Evolutionary conservation across 2,797 vertebrate genomes (phyloP).

Genomic region (Nannoperca australis): DNA sequence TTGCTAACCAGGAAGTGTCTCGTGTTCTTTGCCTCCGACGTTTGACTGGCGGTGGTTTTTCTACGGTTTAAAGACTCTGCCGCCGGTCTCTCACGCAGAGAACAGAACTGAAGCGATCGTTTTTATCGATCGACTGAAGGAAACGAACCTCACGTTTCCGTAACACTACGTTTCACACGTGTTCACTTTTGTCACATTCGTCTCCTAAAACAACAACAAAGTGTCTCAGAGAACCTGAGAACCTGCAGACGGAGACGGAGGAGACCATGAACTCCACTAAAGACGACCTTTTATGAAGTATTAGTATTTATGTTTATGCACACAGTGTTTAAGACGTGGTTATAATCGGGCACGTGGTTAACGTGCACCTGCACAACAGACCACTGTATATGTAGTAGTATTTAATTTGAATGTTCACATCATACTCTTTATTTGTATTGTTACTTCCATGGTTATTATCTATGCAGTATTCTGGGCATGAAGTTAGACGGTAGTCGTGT

Average conservation of each 20-base stretch:
- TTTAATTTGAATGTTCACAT: conserved; percentile 61
- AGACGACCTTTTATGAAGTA: conserved; percentile 23
- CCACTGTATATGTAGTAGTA: conserved; percentile 70
- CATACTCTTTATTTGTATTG: conserved; percentile 55
- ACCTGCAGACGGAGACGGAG: no score
- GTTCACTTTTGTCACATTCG: neutral
- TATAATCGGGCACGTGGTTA: conserved; percentile 55
- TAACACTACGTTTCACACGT: neutral
- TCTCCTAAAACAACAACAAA: neutral
- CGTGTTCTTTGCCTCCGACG: conserved; percentile 31
- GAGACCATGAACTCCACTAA: conserved; percentile 13
- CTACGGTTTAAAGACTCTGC: no score
- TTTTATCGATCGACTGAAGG: conserved; percentile 7
- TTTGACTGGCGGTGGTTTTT: neutral
- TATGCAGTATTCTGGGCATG: conserved; percentile 77
- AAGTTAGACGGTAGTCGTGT: conserved; percentile 53
- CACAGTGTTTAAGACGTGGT: conserved; percentile 35
- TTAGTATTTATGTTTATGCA: conserved; percentile 72
- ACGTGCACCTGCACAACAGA: conserved; percentile 62
- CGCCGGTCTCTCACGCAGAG: neutral
- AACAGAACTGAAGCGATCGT: neutral
- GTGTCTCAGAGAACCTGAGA: neutral
- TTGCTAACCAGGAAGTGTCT: conserved; percentile 6
- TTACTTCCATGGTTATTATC: conserved; percentile 44
- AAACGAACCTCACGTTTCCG: conserved; percentile 16